phyloP scores from a whole-genome alignment of 2,888 invertebrate genomes.

The Blomia tropicalis region DNA sequence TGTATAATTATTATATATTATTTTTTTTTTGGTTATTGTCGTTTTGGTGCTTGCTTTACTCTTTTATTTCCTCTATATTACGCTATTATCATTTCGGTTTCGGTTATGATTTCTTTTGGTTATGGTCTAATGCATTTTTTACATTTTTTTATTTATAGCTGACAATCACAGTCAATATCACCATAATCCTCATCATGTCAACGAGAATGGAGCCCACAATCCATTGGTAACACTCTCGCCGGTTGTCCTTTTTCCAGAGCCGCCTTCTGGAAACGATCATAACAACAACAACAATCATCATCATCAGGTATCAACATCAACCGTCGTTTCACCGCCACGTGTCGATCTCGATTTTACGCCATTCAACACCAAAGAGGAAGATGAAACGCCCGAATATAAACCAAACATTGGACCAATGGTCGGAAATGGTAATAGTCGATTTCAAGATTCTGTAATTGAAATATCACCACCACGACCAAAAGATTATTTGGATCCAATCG shows the following conservation, averaged over 20 bases:
- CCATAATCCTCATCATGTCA: background rate
- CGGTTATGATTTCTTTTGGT: background rate
- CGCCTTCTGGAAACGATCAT: background rate
- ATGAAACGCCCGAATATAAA: no score
- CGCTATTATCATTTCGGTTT: background rate
- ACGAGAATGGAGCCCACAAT: background rate
- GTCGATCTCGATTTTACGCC: background rate
- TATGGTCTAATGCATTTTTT: background rate
- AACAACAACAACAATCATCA: no score
- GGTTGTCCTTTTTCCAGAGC: constrained; percentile 3
- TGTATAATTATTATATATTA: background rate
- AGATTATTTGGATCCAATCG: background rate
- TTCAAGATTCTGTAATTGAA: background rate
- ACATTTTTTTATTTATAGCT: background rate
- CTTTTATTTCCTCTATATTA: background rate
- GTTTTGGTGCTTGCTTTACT: background rate
- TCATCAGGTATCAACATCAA: background rate
- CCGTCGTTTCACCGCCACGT: background rate
- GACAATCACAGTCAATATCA: constrained; percentile 8
- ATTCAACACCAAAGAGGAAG: background rate
- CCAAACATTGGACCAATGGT: no score
- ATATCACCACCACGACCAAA: background rate
- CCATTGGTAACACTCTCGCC: background rate
- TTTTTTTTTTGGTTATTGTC: background rate
- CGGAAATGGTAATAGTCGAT: background rate